Evolutionary conservation across 2,888 invertebrate genomes (phyloP), one percentile per base, ranked within the genome.

Genomic region (Apamea crenata): DNA sequence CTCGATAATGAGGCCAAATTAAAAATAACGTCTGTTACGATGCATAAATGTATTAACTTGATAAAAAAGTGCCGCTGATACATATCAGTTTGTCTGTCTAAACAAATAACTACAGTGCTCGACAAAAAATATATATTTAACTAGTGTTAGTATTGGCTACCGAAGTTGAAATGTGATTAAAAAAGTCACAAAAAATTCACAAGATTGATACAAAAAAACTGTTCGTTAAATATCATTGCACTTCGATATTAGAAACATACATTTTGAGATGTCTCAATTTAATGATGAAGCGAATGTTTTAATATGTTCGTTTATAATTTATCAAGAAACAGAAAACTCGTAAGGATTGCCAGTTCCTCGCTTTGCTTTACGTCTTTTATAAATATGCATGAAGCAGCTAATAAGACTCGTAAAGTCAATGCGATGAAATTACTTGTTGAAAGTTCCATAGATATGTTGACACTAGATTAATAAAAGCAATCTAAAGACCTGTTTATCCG

Each of bases 41-140:
- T 89, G 86, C 81, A 86, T 87, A 88, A 84, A 89, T 84, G 74
- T 89, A 79, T 87, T 81, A 77, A 47, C 67, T 32, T 66, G 76
- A 78, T 82, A 91, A 93, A 93, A 93, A 83, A 92, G 82, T 82
- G 84, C 78, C 74, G 85, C 85, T 88, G 93, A 93, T 94, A 90
- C 88, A 88, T 91, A 94, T 94, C 93, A 90, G 88, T 85, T 87
- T 84, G 86, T 83, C 88, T 91, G 93, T 93, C 91, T 91, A 94
- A 94, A 94, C 93, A 94, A 94, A 94, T 93, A 94, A 91, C 83
- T 84, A 87, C 80, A 87, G 85, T 74, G 83, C 86, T 82, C 87
- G 71, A 84, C 87, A 92, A 93, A 93, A 92, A 93, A 90, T 71
- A 78, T 77, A 86, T 79, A 86, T 87, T 85, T 87, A 88, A 87